Percentiles rank a stretch among this genome's conserved stretches.
These are phyloP conservation scores for Ethmia dodecea DNA, from an alignment of 2,888 invertebrate species.

Conservation along the genomic window DNA sequence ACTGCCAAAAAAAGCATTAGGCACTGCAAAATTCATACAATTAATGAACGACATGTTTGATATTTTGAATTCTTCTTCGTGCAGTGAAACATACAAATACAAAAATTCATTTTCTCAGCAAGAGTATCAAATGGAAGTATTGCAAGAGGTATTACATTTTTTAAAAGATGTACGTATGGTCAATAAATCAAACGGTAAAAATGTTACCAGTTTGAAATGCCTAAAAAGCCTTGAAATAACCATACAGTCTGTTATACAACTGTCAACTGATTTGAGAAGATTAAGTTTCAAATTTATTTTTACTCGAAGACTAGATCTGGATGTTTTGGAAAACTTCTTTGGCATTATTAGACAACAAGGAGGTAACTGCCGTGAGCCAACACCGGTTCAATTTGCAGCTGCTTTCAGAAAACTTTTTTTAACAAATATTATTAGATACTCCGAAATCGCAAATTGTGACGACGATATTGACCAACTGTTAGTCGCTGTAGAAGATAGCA, in stretches of 20 bases:
- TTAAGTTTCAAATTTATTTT: constrained; percentile 1
- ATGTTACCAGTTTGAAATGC: constrained; percentile 9
- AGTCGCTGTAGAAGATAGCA: not conserved
- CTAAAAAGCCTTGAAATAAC: constrained; percentile 6
- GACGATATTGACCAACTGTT: constrained; percentile 3
- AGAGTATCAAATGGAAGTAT: constrained; percentile 9
- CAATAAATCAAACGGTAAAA: not conserved
- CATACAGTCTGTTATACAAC: constrained; percentile 1
- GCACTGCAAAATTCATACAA: constrained; percentile 10
- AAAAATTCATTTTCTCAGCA: constrained; percentile 6
- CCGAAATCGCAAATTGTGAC: constrained; percentile 4
- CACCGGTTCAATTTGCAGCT: constrained; percentile 7
- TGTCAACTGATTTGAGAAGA: constrained; percentile 1
- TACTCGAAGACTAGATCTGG: constrained; percentile 7
- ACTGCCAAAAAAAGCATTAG: constrained; percentile 4
- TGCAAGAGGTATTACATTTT: constrained; percentile 5
- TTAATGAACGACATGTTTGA: constrained; percentile 13
- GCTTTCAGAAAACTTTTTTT: constrained; percentile 8
- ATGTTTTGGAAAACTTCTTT: constrained; percentile 7
- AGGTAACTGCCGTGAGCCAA: constrained; percentile 6
- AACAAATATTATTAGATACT: constrained; percentile 1
- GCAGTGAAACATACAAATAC: constrained; percentile 7
- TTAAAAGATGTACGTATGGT: constrained; percentile 5
- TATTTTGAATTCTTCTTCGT: constrained; percentile 11
- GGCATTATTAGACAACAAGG: constrained; percentile 3